Percentiles rank a stretch among this genome's conserved stretches.
Evolutionary conservation across 1,140 invertebrate genomes (phyloP).

Genomic region (Tetranychus cinnabarinus): DNA sequence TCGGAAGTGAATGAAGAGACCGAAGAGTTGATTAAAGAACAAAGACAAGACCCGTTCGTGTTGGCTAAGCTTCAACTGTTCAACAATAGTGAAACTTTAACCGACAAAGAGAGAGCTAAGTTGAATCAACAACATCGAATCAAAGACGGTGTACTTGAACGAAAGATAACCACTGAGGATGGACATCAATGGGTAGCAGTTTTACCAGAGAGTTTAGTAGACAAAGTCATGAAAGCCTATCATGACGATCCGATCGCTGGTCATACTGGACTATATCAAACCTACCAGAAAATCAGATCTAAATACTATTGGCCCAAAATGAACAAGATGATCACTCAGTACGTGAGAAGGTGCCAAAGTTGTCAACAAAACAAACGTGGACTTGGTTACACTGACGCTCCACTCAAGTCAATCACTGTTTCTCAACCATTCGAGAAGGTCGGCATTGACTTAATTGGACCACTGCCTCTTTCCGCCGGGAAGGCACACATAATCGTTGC

Average conservation of each 20-base stretch:
- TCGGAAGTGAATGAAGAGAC: too few species aligned
- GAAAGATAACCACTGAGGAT: neutral
- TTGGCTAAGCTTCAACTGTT: too few species aligned
- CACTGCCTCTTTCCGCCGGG: conserved; percentile 9
- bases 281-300: neutral
- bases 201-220: neutral
- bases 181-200: neutral
- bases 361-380: neutral
- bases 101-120: too few species aligned
- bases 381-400: too few species aligned
- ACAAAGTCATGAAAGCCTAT: neutral
- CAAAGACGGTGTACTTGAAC: neutral
- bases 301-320: conserved; percentile 1
- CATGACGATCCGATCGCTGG: conserved; percentile 3
- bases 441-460: conserved; percentile 16
- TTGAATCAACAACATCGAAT: neutral
- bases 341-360: neutral
- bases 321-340: neutral
- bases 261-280: conserved; percentile 1
- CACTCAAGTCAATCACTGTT: neutral
- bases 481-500: conserved; percentile 15
- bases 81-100: too few species aligned
- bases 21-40: too few species aligned
- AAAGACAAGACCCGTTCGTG: too few species aligned
- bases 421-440: conserved; percentile 10